Percentiles rank a stretch among this genome's conserved stretches.
Evolutionary conservation across 30 jellyfish, hydroid and myxozoan genomes (phyloP).

Genomic region (Chrysaora quinquecirrha): DNA sequence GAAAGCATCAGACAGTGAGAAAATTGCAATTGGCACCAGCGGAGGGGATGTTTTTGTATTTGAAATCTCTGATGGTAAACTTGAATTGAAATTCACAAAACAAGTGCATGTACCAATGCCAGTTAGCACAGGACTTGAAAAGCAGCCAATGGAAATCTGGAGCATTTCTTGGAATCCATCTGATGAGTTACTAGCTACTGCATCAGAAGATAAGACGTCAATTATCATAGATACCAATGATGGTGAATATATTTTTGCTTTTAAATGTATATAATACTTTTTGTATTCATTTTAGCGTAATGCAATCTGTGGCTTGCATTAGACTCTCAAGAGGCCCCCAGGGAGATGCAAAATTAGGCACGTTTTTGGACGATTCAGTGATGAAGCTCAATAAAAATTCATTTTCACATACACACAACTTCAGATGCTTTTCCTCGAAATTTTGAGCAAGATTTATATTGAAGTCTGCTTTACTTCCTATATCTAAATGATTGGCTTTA

Average conservation of each 20-base stretch:
- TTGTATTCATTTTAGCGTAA: no score
- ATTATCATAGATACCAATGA: conserved; percentile 10
- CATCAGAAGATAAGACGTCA: conserved; percentile 91
- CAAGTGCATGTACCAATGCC: conserved; percentile 53
- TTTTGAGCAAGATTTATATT: no score
- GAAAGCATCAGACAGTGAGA: not conserved
- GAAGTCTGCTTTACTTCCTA: no score
- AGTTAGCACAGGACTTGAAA: conserved; percentile 21
- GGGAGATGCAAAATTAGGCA: no score
- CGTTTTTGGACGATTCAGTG: no score
- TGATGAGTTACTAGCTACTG: conserved; percentile 74
- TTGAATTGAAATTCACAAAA: conserved; percentile 10
- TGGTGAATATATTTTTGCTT: conserved; percentile 13
- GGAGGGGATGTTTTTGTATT: conserved; percentile 76
- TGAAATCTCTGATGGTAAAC: not conserved
- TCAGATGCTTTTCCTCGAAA: no score
- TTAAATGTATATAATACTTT: no score
- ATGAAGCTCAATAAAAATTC: no score
- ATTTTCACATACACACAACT: no score
- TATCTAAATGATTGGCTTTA: no score
- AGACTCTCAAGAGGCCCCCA: no score
- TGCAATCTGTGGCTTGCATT: no score
- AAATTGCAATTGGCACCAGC: conserved; percentile 83
- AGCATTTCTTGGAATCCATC: conserved; percentile 84
- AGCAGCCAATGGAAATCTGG: conserved; percentile 89